Percentiles rank a stretch among this genome's conserved stretches.
Conservation (phyloP, 2,113 vertebrate species). For the Piaya cayana region DNA sequence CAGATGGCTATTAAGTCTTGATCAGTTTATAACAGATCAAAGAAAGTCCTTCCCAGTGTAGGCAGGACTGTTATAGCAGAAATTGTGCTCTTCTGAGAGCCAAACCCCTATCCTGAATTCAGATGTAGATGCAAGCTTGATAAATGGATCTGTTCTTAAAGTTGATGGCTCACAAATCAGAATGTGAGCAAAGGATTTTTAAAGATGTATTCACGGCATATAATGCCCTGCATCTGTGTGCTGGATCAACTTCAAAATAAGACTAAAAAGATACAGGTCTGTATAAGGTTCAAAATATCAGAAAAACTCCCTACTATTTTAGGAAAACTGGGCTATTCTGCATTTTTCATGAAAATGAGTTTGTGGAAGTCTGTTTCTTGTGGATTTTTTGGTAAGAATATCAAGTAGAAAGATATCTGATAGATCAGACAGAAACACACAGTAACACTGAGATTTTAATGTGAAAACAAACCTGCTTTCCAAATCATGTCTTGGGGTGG, state of each 20-base stretch:
- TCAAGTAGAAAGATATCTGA: background rate
- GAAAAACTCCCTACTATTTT: background rate
- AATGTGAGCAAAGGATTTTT: slow-evolving; percentile 22
- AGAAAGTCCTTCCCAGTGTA: background rate
- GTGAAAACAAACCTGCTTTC: background rate
- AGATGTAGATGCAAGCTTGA: slow-evolving; percentile 7
- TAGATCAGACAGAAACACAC: background rate
- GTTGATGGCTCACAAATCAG: background rate
- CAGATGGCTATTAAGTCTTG: slow-evolving; percentile 12
- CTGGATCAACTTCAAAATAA: background rate
- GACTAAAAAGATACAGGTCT: background rate
- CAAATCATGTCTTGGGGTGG: background rate
- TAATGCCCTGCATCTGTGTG: slow-evolving; percentile 9
- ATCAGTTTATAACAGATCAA: slow-evolving; percentile 52
- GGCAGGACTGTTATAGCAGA: background rate
- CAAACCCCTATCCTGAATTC: slow-evolving; percentile 9
- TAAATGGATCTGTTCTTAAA: slow-evolving; percentile 14
- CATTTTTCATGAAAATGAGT: background rate
- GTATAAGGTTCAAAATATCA: background rate
- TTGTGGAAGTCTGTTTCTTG: background rate
- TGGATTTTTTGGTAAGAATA: background rate
- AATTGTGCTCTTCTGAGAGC: background rate
- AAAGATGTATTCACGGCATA: background rate
- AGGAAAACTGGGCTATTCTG: background rate
- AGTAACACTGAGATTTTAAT: background rate